Conservation (phyloP, 2,888 invertebrate genomes). For the Agrypnus murinus region DNA sequence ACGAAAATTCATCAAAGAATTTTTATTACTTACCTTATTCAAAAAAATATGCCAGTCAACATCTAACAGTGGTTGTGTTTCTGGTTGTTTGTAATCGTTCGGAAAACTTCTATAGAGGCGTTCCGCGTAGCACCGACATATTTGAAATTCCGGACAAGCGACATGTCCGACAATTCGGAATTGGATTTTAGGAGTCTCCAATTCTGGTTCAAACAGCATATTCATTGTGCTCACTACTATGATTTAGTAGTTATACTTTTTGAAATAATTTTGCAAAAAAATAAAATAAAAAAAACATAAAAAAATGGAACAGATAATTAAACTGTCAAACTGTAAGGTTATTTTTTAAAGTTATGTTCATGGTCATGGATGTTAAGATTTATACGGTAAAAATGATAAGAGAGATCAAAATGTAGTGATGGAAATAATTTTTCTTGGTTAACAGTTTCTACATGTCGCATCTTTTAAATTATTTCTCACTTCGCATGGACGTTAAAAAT, state of each 20-base stretch:
- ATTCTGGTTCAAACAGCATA: slow-evolving; percentile 27
- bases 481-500: slow-evolving; percentile 30
- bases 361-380: too few relatives aligned
- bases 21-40: slow-evolving; percentile 55
- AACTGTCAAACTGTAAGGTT: too few relatives aligned
- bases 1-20: background rate
- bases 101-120: slow-evolving; percentile 63
- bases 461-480: slow-evolving; percentile 18
- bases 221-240: background rate
- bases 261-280: background rate
- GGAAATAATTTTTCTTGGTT: slow-evolving; percentile 2
- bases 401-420: too few relatives aligned
- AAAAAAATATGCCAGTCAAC: slow-evolving; percentile 67
- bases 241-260: background rate
- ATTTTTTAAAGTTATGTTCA: too few relatives aligned
- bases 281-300: background rate
- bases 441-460: background rate
- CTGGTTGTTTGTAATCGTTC: slow-evolving; percentile 62
- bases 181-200: slow-evolving; percentile 49
- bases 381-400: too few relatives aligned
- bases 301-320: background rate
- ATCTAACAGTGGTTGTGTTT: slow-evolving; percentile 65
- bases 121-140: slow-evolving; percentile 62
- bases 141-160: slow-evolving; percentile 65
- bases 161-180: slow-evolving; percentile 65